Evolutionary conservation across 2,797 vertebrate genomes (phyloP).

Genomic region (Fratercula arctica): DNA sequence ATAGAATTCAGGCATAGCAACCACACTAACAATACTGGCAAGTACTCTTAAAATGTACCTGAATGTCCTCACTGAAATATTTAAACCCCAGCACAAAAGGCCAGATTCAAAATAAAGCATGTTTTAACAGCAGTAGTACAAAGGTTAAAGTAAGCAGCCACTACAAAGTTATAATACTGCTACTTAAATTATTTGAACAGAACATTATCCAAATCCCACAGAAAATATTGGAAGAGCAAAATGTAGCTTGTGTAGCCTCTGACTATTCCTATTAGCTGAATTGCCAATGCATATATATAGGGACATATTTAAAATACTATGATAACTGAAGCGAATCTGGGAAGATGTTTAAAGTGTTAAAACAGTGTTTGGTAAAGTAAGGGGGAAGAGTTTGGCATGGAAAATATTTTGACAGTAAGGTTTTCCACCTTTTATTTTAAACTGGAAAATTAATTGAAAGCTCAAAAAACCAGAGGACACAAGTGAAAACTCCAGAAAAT

Average conservation of each 20-base stretch:
- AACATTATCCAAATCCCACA: background rate
- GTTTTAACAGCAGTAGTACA: background rate
- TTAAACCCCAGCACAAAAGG: background rate
- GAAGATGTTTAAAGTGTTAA: background rate
- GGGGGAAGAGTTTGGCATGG: background rate
- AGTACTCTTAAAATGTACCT: background rate
- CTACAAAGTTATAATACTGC: background rate
- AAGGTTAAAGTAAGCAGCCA: background rate
- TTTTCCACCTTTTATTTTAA: conserved; percentile 36
- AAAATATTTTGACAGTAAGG: conserved; percentile 22
- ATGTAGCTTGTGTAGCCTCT: background rate
- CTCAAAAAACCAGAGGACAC: background rate
- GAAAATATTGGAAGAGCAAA: background rate
- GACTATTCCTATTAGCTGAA: background rate
- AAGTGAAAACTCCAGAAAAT: background rate
- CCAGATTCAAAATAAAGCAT: background rate
- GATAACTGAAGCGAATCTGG: background rate
- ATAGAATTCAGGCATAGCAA: background rate
- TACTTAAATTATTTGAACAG: background rate
- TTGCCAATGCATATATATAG: background rate
- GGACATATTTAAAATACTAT: background rate
- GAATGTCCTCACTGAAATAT: background rate
- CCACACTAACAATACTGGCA: background rate
- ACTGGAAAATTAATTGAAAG: background rate
- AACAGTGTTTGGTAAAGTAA: background rate